Conservation (phyloP, 2,113 vertebrate species). For the human (Homo sapiens) region DNA sequence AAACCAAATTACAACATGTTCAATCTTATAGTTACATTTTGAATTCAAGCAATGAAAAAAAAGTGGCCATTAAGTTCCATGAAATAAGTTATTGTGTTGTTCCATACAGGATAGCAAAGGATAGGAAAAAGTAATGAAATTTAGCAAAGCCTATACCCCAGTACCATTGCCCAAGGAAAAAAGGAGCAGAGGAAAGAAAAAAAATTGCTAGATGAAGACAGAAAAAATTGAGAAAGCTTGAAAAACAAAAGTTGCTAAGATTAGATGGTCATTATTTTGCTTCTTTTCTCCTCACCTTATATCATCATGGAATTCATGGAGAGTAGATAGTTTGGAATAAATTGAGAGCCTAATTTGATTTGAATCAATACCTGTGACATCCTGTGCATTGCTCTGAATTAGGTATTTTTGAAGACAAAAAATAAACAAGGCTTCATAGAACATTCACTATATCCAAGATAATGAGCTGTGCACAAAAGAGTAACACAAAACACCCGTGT, state of each 20-base stretch:
- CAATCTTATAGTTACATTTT: background rate
- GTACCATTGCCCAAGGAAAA: background rate
- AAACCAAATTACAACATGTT: background rate
- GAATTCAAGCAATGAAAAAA: background rate
- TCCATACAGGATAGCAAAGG: background rate
- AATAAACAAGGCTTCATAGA: background rate
- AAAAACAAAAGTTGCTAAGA: background rate
- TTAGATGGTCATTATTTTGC: background rate
- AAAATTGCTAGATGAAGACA: background rate
- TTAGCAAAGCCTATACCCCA: background rate
- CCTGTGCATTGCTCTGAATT: background rate
- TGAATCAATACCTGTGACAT: background rate
- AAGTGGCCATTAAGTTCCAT: background rate
- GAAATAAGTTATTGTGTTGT: background rate
- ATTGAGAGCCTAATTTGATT: background rate
- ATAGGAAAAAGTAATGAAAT: background rate
- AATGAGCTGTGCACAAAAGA: background rate
- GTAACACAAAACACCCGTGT: background rate
- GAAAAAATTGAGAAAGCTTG: background rate
- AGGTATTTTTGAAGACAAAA: background rate
- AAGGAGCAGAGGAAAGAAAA: background rate
- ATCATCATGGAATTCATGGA: background rate
- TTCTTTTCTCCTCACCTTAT: background rate
- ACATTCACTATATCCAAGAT: background rate
- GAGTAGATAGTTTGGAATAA: background rate